A percentile compares a stretch with the other conserved stretches of the same genome.
Evolutionary conservation across 2,113 vertebrate species (phyloP).

Genomic region (Hyperopisus bebe): DNA sequence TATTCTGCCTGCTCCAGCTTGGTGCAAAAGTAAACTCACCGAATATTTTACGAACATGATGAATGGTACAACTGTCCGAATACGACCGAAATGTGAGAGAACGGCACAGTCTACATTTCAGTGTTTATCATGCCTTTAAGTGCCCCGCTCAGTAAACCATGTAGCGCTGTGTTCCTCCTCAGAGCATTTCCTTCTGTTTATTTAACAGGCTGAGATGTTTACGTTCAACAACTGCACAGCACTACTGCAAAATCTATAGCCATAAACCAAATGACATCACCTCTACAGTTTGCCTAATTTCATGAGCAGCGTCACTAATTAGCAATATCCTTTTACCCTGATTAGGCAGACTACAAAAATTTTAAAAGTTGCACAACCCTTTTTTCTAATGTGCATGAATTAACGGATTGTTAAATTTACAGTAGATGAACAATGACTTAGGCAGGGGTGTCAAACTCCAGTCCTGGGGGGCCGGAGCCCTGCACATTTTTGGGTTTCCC

Average conservation of each 20-base stretch:
- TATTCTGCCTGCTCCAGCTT: neutral
- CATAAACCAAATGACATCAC: neutral
- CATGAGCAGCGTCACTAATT: neutral
- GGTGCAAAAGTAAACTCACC: neutral
- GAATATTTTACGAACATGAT: neutral
- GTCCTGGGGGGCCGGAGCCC: no score
- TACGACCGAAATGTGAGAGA: neutral
- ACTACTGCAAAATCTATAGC: neutral
- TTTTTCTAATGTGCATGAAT: neutral
- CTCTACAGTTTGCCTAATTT: neutral
- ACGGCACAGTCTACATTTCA: neutral
- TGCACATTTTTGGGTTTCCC: no score
- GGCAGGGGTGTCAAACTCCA: no score
- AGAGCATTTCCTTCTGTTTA: neutral
- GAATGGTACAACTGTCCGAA: neutral
- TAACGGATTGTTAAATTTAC: neutral
- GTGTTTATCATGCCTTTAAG: neutral
- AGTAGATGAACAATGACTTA: neutral
- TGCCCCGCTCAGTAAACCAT: neutral
- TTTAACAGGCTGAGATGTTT: neutral
- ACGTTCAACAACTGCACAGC: neutral
- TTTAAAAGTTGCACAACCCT: neutral
- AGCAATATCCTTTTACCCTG: neutral
- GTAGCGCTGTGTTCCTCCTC: neutral
- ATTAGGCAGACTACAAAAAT: neutral